phyloP scores from a whole-genome alignment of 2,888 invertebrate species.

The Mesopsocus fuscifrons region DNA sequence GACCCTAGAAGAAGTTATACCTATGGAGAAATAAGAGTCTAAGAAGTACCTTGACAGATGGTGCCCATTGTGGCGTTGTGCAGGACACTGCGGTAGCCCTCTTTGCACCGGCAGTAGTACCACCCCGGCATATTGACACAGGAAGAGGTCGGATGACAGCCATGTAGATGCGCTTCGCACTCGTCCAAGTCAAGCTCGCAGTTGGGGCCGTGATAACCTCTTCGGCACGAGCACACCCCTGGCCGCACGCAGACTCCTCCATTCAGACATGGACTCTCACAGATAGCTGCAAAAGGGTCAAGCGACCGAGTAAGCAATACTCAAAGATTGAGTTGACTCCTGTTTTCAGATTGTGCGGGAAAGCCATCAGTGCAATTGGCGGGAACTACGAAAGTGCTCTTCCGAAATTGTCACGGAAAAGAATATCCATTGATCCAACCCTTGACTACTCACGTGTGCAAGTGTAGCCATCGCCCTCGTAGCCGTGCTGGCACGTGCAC shows the following conservation, averaged over 20 bases:
- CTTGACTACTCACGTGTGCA: conserved; percentile 67
- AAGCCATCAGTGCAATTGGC: not conserved
- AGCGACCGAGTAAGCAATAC: not conserved
- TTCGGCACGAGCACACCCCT: conserved; percentile 56
- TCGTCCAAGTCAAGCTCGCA: conserved; percentile 81
- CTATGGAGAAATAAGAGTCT: no score
- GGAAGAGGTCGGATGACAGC: conserved; percentile 50
- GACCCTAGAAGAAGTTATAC: no score
- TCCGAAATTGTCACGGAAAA: no score
- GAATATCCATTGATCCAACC: no score
- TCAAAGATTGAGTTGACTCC: no score
- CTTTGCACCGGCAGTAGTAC: conserved; percentile 71
- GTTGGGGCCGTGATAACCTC: conserved; percentile 60
- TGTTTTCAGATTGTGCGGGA: no score
- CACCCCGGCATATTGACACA: conserved; percentile 82
- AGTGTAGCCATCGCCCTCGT: conserved; percentile 53
- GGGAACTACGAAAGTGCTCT: no score
- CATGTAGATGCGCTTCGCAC: conserved; percentile 47
- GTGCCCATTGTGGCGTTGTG: conserved; percentile 35
- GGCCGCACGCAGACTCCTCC: conserved; percentile 65
- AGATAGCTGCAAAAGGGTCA: conserved; percentile 45
- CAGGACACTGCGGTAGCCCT: conserved; percentile 44
- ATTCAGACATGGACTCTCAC: conserved; percentile 61
- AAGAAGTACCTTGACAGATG: conserved; percentile 39
- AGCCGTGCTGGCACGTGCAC: conserved; percentile 53